These are phyloP conservation scores for Tragopan temminckii DNA, from an alignment of 2,797 vertebrate genomes.

Conservation along the genomic window DNA sequence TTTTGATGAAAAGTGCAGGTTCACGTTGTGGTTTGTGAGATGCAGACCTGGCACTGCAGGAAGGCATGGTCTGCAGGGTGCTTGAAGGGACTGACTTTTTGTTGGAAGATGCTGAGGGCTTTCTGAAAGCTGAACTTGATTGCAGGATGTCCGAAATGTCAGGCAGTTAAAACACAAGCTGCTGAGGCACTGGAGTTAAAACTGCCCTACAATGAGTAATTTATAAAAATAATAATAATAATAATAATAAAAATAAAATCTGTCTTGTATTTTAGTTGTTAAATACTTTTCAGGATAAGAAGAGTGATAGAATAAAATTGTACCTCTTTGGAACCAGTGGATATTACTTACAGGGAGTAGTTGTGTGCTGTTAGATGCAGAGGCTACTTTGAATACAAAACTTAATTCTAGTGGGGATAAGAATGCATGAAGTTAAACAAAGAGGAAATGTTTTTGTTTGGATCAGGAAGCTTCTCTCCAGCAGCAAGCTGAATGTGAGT, in stretches of 20 bases:
- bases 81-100: neutral
- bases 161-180: neutral
- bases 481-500: neutral
- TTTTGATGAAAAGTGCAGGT: neutral
- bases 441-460: neutral
- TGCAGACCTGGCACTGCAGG: neutral
- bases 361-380: neutral
- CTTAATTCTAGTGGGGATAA: neutral
- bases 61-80: neutral
- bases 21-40: neutral
- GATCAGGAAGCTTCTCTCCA: neutral
- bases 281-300: neutral
- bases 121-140: neutral
- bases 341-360: neutral
- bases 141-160: neutral
- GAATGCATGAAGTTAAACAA: neutral
- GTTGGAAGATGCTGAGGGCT: neutral
- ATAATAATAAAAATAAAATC: neutral
- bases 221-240: neutral
- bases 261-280: neutral
- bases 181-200: neutral
- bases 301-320: neutral
- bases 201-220: neutral
- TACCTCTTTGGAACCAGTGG: neutral
- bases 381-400: neutral